These are phyloP conservation scores for Uloborus plumipes DNA, from an alignment of 2,888 invertebrate genomes.

Conservation along the genomic window DNA sequence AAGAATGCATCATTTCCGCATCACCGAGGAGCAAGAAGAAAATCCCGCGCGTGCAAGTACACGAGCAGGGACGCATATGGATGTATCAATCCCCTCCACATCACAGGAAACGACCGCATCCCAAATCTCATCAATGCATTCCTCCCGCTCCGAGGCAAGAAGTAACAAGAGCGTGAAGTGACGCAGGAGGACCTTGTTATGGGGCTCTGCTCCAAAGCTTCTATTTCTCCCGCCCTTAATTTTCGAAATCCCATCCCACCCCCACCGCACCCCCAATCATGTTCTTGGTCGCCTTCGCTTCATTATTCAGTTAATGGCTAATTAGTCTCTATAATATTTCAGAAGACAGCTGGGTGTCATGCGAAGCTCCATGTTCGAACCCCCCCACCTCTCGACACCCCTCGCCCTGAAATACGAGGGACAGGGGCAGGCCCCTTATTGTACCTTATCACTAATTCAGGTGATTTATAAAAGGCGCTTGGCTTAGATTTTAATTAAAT, in stretches of 20 bases:
- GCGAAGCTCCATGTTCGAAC: constrained; percentile 7
- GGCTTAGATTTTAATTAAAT: constrained; percentile 62
- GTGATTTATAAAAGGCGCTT: constrained; percentile 58
- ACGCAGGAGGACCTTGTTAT: constrained; percentile 39
- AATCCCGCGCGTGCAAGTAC: no score
- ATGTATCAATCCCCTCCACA: no score
- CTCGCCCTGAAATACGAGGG: constrained; percentile 29
- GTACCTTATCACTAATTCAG: constrained; percentile 64
- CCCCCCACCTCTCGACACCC: constrained; percentile 14
- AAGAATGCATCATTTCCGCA: no score
- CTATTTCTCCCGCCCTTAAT: constrained; percentile 42
- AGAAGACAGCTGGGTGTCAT: constrained; percentile 62
- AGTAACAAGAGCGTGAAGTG: constrained; percentile 49
- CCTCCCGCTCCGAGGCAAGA: constrained; percentile 44
- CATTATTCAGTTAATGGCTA: constrained; percentile 63
- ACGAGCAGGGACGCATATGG: no score
- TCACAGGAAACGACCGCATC: constrained; percentile 6
- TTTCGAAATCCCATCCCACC: background rate
- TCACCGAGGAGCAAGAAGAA: no score
- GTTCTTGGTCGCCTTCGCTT: constrained; percentile 48
- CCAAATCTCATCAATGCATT: constrained; percentile 47
- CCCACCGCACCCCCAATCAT: constrained; percentile 39
- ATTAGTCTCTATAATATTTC: constrained; percentile 64
- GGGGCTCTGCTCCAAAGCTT: constrained; percentile 13
- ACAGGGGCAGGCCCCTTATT: constrained; percentile 12